phyloP scores from a whole-genome alignment of 1,140 invertebrate species.

The Bombus haemorrhoidalis region DNA sequence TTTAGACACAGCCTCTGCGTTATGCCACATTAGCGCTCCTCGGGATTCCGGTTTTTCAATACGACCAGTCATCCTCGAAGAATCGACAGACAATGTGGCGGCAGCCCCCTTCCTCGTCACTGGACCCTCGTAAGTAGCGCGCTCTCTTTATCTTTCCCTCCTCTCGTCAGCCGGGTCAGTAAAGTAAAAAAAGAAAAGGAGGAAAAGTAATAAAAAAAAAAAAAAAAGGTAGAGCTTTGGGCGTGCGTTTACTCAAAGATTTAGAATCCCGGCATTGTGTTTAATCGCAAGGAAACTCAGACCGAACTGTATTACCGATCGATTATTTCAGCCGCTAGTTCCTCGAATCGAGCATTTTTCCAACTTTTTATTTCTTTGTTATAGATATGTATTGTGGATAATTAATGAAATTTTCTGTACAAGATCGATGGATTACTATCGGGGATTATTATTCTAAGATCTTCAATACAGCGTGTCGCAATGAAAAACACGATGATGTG shows the following conservation, averaged over 20 bases:
- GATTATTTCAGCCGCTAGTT: conserved; percentile 18
- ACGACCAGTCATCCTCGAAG: conserved; percentile 80
- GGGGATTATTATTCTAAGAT: too few species aligned
- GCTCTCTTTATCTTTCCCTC: conserved; percentile 54
- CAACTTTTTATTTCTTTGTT: too few species aligned
- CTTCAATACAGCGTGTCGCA: too few species aligned
- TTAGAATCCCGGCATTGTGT: conserved; percentile 20
- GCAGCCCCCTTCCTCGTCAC: conserved; percentile 53
- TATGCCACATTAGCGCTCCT: conserved; percentile 76
- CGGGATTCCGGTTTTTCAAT: conserved; percentile 73
- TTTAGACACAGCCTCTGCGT: conserved; percentile 77
- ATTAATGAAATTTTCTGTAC: too few species aligned
- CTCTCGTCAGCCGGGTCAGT: background rate
- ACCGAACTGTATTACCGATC: conserved; percentile 28
- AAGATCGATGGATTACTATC: too few species aligned
- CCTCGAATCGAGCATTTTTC: background rate
- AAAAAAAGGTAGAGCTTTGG: conserved; percentile 24
- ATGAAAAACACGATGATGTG: too few species aligned
- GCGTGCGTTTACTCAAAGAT: conserved; percentile 32
- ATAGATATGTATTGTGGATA: too few species aligned
- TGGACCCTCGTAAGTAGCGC: conserved; percentile 62
- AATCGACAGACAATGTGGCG: conserved; percentile 80
- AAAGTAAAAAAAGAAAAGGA: background rate
- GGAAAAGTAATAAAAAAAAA: background rate
- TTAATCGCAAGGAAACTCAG: conserved; percentile 21